phyloP scores from a whole-genome alignment of 1,140 invertebrate genomes.

The Musca vetustissima region DNA sequence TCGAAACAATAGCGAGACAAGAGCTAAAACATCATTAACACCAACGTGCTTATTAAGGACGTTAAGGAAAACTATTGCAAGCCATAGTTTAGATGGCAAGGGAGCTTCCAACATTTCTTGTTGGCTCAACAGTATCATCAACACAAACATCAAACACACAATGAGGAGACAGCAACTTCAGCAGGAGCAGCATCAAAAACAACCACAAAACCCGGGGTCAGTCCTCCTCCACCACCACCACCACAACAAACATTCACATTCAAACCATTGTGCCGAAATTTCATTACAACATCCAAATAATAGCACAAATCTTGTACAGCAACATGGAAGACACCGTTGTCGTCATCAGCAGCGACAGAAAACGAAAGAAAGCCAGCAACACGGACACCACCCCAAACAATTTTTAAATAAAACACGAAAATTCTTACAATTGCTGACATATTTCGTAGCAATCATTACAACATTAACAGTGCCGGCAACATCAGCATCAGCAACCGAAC shows the following conservation, averaged over 20 bases:
- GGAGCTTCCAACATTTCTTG: background rate
- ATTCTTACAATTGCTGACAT: conserved; percentile 18
- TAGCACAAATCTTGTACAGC: conserved; percentile 25
- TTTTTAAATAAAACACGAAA: background rate
- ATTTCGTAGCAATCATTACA: conserved; percentile 2
- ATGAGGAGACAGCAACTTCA: background rate
- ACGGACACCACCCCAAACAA: conserved; percentile 8
- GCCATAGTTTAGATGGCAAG: conserved; percentile 17
- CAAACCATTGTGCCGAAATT: conserved; percentile 1
- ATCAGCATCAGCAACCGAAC: conserved; percentile 9
- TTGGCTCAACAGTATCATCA: conserved; percentile 1
- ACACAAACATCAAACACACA: background rate
- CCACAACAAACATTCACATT: too few relatives aligned
- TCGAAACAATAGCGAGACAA: background rate
- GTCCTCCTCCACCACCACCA: background rate
- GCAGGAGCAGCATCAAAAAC: background rate
- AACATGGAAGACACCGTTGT: conserved; percentile 9
- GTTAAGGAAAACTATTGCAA: background rate
- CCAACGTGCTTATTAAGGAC: conserved; percentile 6
- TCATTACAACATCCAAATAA: conserved; percentile 16
- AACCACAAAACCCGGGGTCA: too few relatives aligned
- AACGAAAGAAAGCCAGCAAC: background rate
- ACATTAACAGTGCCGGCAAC: conserved; percentile 17
- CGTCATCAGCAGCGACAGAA: conserved; percentile 15
- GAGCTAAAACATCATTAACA: conserved; percentile 4